Percentiles rank a stretch among this genome's conserved stretches.
Evolutionary conservation across 2,113 vertebrate species (phyloP).

Genomic region (Phylloscopus whistleri): DNA sequence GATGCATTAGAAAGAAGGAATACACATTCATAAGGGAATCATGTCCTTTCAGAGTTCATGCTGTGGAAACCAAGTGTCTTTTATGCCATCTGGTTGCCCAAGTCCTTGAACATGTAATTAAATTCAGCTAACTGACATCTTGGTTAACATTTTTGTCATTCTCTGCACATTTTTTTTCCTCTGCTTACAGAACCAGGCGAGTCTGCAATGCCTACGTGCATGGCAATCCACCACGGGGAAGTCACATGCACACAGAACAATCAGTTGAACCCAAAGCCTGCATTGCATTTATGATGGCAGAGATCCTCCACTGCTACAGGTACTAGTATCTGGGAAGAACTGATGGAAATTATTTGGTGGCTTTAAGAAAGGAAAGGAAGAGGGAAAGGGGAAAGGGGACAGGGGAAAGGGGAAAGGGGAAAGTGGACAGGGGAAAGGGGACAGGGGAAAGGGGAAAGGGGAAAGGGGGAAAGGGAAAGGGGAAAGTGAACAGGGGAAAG

Average conservation of each 20-base stretch:
- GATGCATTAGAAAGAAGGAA: not conserved
- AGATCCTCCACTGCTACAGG: not conserved
- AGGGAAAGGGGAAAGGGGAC: not conserved
- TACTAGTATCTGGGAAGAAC: not conserved
- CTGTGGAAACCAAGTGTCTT: not conserved
- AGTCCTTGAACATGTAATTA: not conserved
- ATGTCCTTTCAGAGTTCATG: not conserved
- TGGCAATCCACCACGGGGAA: accelerated
- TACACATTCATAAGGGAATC: not conserved
- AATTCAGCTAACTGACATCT: not conserved
- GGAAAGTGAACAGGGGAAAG: not conserved
- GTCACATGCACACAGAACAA: not conserved
- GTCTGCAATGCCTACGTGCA: not conserved
- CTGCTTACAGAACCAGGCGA: not conserved
- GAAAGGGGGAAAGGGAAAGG: not conserved
- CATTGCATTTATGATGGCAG: not conserved
- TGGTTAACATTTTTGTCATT: not conserved
- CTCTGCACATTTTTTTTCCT: not conserved
- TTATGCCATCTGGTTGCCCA: not conserved
- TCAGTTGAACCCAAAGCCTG: not conserved
- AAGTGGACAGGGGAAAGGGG: not conserved
- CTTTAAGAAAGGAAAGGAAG: not conserved
- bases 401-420: not conserved
- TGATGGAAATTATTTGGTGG: not conserved
- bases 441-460: no score